Percentiles rank a stretch among this genome's conserved stretches.
Evolutionary conservation across 2,888 invertebrate genomes (phyloP).

Genomic region (Lydus trimaculatus): DNA sequence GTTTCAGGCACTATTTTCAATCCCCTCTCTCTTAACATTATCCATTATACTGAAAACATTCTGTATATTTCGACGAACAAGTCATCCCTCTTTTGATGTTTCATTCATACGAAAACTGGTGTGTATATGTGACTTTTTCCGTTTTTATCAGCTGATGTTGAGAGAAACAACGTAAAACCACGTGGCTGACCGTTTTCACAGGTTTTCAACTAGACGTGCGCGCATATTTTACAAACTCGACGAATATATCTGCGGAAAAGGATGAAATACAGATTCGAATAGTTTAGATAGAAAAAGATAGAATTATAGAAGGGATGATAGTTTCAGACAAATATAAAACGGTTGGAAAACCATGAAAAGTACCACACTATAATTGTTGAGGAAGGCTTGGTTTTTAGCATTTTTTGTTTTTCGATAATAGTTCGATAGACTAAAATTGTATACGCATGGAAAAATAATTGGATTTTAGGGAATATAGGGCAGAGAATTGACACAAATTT

Average conservation of each 20-base stretch:
- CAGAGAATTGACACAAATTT: not conserved
- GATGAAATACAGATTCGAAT: not conserved
- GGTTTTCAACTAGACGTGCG: slow-evolving; percentile 34
- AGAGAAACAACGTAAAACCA: slow-evolving; percentile 41
- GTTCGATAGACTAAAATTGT: not conserved
- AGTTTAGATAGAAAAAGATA: slow-evolving; percentile 4
- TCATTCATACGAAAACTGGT: slow-evolving; percentile 43
- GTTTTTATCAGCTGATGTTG: slow-evolving; percentile 46
- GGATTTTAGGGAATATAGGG: not conserved
- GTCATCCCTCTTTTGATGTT: slow-evolving; percentile 41
- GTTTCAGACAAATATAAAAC: slow-evolving; percentile 16
- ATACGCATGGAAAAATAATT: not conserved
- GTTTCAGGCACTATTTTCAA: slow-evolving; percentile 39
- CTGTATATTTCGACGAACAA: slow-evolving; percentile 11
- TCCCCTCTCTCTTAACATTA: slow-evolving; percentile 15
- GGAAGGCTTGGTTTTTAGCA: not conserved
- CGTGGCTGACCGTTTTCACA: slow-evolving; percentile 43
- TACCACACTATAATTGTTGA: slow-evolving; percentile 5
- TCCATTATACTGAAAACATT: not conserved
- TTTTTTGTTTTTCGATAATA: not conserved
- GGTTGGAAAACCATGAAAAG: slow-evolving; percentile 24
- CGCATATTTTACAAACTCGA: slow-evolving; percentile 27
- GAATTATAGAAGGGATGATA: slow-evolving; percentile 3
- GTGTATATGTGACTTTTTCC: slow-evolving; percentile 37
- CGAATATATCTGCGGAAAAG: not conserved